Percentiles rank a stretch among this genome's conserved stretches.
Conservation (phyloP, 2,888 invertebrate species). For the Odontomyia ornata region DNA sequence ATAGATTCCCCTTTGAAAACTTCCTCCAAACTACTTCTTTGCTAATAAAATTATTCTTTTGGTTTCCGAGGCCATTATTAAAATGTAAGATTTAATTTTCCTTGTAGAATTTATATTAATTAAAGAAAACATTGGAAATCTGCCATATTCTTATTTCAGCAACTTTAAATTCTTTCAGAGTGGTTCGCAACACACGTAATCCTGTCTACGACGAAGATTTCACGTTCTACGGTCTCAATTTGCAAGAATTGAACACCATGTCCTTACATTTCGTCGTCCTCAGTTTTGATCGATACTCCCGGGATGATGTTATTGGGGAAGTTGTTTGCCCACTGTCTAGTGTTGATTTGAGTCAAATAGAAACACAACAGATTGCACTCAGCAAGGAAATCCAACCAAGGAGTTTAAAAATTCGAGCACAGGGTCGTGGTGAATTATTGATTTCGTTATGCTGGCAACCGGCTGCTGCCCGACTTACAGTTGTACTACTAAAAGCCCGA, state of each 20-base stretch:
- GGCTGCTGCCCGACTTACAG: constrained; percentile 92
- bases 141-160: too few relatives aligned
- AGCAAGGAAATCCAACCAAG: constrained; percentile 92
- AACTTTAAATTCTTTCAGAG: constrained; percentile 71
- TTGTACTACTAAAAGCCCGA: constrained; percentile 95
- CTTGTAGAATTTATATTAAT: too few relatives aligned
- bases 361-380: constrained; percentile 80
- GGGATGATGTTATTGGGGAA: constrained; percentile 98
- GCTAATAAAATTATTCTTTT: too few relatives aligned
- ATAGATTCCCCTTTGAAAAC: too few relatives aligned
- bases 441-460: constrained; percentile 99
- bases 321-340: constrained; percentile 84
- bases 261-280: constrained; percentile 93
- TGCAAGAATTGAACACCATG: constrained; percentile 86
- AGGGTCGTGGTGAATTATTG: constrained; percentile 93
- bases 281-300: constrained; percentile 96
- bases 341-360: constrained; percentile 73
- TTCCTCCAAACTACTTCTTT: too few relatives aligned
- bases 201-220: constrained; percentile 99
- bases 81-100: too few relatives aligned
- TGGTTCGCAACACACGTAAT: constrained; percentile 93
- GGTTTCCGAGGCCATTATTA: too few relatives aligned
- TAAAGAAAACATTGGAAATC: too few relatives aligned
- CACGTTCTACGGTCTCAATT: constrained; percentile 94
- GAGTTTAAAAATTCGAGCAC: constrained; percentile 91